Conservation (phyloP, 2,113 vertebrate genomes). For the Cromileptes altivelis region DNA sequence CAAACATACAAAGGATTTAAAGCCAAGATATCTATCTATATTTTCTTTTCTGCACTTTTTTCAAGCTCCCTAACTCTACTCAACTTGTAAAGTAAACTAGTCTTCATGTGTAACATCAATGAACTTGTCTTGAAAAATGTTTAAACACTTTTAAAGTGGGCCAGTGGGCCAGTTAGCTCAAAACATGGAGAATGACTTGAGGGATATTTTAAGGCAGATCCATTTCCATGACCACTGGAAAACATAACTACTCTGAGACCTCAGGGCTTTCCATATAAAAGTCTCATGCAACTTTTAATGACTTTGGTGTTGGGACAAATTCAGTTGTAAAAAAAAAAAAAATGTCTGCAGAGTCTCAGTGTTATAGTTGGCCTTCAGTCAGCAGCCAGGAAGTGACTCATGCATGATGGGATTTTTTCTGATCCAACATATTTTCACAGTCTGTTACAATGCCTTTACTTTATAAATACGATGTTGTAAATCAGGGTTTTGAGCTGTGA, state of each 20-base stretch:
- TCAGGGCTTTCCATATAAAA: not conserved
- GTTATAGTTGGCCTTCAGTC: constrained; percentile 1
- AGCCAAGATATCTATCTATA: too few species aligned
- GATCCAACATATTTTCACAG: not conserved
- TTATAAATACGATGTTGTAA: not conserved
- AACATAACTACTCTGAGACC: not conserved
- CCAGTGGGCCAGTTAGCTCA: not conserved
- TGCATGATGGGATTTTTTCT: not conserved
- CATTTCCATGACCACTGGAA: constrained; percentile 10
- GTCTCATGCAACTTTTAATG: not conserved
- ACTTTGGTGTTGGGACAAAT: not conserved
- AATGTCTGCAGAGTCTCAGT: too few species aligned
- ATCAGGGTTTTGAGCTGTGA: not conserved
- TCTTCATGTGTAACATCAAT: not conserved
- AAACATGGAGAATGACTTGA: not conserved
- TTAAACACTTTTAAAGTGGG: constrained; percentile 18
- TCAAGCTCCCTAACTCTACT: too few species aligned
- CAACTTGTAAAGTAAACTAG: not conserved
- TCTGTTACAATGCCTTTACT: not conserved
- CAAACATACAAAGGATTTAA: too few species aligned
- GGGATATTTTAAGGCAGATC: not conserved
- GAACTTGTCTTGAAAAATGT: not conserved
- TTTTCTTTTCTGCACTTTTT: too few species aligned
- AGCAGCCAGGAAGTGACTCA: not conserved
- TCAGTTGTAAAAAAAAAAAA: not conserved